phyloP scores from a whole-genome alignment of 2,888 invertebrate genomes.

The Parnassius orleans region DNA sequence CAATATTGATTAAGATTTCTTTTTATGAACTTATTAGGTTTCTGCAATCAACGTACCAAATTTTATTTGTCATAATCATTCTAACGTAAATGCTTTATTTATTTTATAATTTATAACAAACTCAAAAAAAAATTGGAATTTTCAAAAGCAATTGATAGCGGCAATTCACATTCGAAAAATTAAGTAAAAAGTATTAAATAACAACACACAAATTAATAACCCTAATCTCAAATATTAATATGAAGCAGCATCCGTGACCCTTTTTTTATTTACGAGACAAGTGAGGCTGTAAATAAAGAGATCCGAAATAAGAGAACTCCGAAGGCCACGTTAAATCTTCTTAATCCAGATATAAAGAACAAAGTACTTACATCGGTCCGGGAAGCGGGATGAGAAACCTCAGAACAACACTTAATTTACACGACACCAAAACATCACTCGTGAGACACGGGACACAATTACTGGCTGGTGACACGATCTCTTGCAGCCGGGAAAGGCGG shows the following conservation, averaged over 20 bases:
- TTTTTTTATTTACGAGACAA: constrained; percentile 16
- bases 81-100: too few relatives aligned
- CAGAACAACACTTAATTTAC: constrained; percentile 34
- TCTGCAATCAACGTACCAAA: too few relatives aligned
- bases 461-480: constrained; percentile 41
- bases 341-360: neutral
- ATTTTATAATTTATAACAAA: too few relatives aligned
- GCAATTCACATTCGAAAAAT: too few relatives aligned
- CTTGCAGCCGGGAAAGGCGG: constrained; percentile 30
- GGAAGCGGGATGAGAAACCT: neutral
- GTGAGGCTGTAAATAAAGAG: constrained; percentile 3
- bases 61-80: too few relatives aligned
- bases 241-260: neutral
- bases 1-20: too few relatives aligned
- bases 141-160: too few relatives aligned
- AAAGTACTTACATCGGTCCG: constrained; percentile 8
- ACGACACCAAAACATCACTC: constrained; percentile 37
- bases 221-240: neutral
- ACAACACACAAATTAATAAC: too few relatives aligned
- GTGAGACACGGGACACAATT: constrained; percentile 5
- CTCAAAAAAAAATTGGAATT: too few relatives aligned
- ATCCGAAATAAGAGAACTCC: constrained; percentile 1
- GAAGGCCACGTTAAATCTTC: constrained; percentile 7
- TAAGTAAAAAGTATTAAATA: too few relatives aligned
- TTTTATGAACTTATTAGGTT: too few relatives aligned